phyloP scores from a whole-genome alignment of 2,888 invertebrate species.

The Acholoe squamosa region DNA sequence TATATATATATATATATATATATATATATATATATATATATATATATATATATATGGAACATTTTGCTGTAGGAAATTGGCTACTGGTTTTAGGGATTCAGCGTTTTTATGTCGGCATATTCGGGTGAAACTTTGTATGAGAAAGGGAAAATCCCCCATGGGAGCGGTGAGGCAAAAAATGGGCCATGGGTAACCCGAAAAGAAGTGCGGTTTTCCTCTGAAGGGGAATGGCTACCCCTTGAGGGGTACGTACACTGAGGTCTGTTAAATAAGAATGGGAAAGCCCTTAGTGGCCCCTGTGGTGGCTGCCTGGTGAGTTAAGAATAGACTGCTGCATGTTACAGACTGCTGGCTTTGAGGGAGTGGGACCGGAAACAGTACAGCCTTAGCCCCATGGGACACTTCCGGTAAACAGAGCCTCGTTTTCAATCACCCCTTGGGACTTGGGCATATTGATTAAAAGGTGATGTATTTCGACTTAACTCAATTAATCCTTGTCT shows the following conservation, averaged over 20 bases:
- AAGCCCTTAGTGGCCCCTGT: neutral
- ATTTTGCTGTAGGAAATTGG: no score
- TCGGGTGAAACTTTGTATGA: no score
- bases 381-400: neutral
- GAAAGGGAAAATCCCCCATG: no score
- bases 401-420: neutral
- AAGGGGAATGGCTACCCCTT: neutral
- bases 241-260: neutral
- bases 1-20: no score
- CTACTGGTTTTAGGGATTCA: no score
- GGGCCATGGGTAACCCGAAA: no score
- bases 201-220: no score
- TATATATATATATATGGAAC: no score
- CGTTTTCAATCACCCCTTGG: neutral
- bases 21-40: no score
- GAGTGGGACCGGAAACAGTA: neutral
- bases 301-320: neutral
- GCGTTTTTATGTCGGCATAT: no score
- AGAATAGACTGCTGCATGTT: neutral
- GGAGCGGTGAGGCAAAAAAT: no score
- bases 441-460: constrained; percentile 40
- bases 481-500: constrained; percentile 16
- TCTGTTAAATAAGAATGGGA: neutral
- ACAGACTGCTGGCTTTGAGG: neutral
- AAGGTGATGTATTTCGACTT: neutral